These are phyloP conservation scores for Naso thynnoides DNA, from an alignment of 2,797 vertebrate species.

Conservation along the genomic window DNA sequence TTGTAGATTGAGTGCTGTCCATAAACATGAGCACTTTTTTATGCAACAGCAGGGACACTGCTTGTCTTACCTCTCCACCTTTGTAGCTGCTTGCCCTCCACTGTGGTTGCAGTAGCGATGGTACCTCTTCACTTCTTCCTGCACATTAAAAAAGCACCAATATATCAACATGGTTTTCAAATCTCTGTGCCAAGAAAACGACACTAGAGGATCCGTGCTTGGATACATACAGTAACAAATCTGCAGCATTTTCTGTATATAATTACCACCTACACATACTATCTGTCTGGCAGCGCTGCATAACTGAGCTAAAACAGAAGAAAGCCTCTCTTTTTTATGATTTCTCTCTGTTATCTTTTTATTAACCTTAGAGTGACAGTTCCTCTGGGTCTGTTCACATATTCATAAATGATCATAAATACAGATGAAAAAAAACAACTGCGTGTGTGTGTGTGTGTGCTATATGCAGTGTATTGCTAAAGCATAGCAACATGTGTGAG, in stretches of 20 bases:
- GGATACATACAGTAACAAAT: slow-evolving; percentile 20
- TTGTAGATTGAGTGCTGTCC: not conserved
- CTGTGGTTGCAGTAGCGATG: slow-evolving; percentile 80
- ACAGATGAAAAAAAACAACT: slow-evolving; percentile 11
- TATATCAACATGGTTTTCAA: slow-evolving; percentile 35
- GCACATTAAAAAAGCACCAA: slow-evolving; percentile 31
- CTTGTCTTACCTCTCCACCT: slow-evolving; percentile 78
- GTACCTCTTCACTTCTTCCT: slow-evolving; percentile 83
- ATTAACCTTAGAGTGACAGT: slow-evolving; percentile 29
- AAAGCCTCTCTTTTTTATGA: slow-evolving; percentile 17
- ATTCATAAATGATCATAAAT: slow-evolving; percentile 39
- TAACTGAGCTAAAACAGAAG: slow-evolving; percentile 15
- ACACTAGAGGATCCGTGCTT: slow-evolving; percentile 11
- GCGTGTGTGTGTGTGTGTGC: not conserved
- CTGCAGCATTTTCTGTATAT: slow-evolving; percentile 22
- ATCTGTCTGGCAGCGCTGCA: slow-evolving; percentile 26
- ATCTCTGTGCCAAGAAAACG: not conserved
- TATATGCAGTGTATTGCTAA: slow-evolving; percentile 2
- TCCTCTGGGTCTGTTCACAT: slow-evolving; percentile 15
- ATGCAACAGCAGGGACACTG: not conserved
- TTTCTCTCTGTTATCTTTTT: slow-evolving; percentile 27
- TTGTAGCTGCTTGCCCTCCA: slow-evolving; percentile 63
- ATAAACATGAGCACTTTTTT: not conserved
- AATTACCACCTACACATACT: slow-evolving; percentile 15
- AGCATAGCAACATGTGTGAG: slow-evolving; percentile 33